Evolutionary conservation across 2,113 vertebrate genomes (phyloP).

Genomic region (Mirza zaza): DNA sequence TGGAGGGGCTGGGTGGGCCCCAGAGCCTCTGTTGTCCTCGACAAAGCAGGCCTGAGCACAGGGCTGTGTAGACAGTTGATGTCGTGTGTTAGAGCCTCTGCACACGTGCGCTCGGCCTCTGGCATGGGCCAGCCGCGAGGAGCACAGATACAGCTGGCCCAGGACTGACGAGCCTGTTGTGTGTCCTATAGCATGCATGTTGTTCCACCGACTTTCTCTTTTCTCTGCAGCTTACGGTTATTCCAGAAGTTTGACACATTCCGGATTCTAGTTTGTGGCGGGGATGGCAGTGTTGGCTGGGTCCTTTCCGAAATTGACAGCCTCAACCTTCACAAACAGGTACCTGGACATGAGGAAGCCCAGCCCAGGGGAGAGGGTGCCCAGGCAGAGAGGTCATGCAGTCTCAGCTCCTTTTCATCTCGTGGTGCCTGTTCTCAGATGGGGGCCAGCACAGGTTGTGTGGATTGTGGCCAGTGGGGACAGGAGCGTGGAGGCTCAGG

Average conservation of each 20-base stretch:
- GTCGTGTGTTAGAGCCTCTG: not conserved
- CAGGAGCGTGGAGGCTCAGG: not conserved
- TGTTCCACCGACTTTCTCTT: not conserved
- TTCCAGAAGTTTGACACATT: constrained; percentile 99
- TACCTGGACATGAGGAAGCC: constrained; percentile 37
- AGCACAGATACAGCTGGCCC: fast-evolving
- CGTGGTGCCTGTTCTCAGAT: not conserved
- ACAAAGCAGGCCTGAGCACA: not conserved
- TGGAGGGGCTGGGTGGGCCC: too few species aligned
- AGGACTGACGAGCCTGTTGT: not conserved
- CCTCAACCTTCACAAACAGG: constrained; percentile 97
- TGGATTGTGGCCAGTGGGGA: not conserved
- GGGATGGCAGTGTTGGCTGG: constrained; percentile 98
- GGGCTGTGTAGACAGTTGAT: not conserved
- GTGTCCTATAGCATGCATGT: not conserved
- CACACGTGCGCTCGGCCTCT: not conserved
- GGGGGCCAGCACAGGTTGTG: not conserved
- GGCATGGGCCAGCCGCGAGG: fast-evolving
- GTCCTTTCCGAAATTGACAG: constrained; percentile 97
- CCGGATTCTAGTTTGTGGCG: constrained; percentile 97
- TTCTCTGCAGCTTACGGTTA: constrained; percentile 88
- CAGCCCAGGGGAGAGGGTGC: not conserved
- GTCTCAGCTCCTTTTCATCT: not conserved
- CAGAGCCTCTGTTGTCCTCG: fast-evolving
- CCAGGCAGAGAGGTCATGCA: not conserved